Evolutionary conservation across 2,797 vertebrate genomes (phyloP).

Genomic region (Ataeniobius toweri): DNA sequence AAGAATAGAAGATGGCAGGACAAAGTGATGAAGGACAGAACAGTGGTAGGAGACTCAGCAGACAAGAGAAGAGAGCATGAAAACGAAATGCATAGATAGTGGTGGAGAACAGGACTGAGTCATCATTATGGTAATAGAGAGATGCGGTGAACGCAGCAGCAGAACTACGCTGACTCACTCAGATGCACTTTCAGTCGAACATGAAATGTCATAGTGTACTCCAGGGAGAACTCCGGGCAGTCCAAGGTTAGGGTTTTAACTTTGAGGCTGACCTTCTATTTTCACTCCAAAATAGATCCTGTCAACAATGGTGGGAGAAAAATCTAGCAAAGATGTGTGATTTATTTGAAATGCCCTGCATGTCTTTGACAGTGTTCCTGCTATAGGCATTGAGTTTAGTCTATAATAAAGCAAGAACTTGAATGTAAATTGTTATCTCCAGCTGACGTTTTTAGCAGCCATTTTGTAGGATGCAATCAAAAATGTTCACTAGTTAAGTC

Average conservation of each 20-base stretch:
- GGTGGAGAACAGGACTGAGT: constrained; percentile 68
- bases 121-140: constrained; percentile 71
- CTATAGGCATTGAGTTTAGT: neutral
- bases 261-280: constrained; percentile 13
- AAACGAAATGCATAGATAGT: constrained; percentile 32
- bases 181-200: constrained; percentile 61
- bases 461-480: too few species aligned
- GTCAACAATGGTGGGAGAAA: neutral
- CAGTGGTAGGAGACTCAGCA: constrained; percentile 34
- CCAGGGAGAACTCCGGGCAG: constrained; percentile 44
- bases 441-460: neutral
- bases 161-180: constrained; percentile 65
- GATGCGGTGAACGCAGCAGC: constrained; percentile 33
- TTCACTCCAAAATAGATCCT: constrained; percentile 16
- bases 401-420: neutral
- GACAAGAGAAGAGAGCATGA: constrained; percentile 36
- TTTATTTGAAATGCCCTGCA: neutral
- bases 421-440: neutral
- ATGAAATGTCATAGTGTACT: constrained; percentile 56
- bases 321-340: neutral
- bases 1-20: constrained; percentile 61
- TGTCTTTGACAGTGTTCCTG: neutral
- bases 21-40: constrained; percentile 56
- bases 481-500: neutral
- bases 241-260: constrained; percentile 58